Evolutionary conservation across 1,140 invertebrate species (phyloP), one percentile per base, ranked within the genome.

Genomic region (Drosophila novamexicana): DNA sequence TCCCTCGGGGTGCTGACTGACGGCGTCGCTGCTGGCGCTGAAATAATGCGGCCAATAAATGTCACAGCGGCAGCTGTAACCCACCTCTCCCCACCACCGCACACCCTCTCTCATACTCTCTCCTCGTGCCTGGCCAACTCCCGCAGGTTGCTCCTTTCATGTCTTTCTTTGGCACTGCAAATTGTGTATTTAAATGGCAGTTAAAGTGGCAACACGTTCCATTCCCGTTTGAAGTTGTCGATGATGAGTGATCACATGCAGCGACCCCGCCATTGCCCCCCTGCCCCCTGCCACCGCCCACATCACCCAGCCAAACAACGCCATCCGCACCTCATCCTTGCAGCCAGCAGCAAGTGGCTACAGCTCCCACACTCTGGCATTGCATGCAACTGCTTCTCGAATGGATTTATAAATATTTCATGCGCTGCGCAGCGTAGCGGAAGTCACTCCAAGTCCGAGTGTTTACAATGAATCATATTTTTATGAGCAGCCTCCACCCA

Each of bases 1-100:
- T 84, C 76, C 79, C 84, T 77, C 54, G 83, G 83, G 88, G 83
- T 77, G 79, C 79, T 88, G 79, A 86, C 79, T 86, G 82, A 85
- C 81, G 81, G 77, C 66, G 79, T 45, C 36, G 62, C 59, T 81
- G 72, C 74, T 59, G 79, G 79, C 68, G 77, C 69, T 88, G 83
- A 88, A 88, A 89, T 89, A 89, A 89, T 89, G 84, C 66, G 85
- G 85, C 84, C 85, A 89, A 89, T 89, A 89, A 89, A 89, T 89
- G 84, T 89, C 84, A 85, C 79, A 81, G 77, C 45, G 67, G 59
- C 54, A 66, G 22, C 56, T 36, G 2, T 34, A 10, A 7, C 29
- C 6, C 14, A 1, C 9, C 16, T 6, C 9, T 10, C 37, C n/a
- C 37, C 37, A 2, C 5, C 32, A 12, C 7, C 6, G 22, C 9